Percentiles rank a stretch among this genome's conserved stretches.
These are phyloP conservation scores for Poecilus cupreus DNA, from an alignment of 2,888 invertebrate genomes.

Conservation along the genomic window DNA sequence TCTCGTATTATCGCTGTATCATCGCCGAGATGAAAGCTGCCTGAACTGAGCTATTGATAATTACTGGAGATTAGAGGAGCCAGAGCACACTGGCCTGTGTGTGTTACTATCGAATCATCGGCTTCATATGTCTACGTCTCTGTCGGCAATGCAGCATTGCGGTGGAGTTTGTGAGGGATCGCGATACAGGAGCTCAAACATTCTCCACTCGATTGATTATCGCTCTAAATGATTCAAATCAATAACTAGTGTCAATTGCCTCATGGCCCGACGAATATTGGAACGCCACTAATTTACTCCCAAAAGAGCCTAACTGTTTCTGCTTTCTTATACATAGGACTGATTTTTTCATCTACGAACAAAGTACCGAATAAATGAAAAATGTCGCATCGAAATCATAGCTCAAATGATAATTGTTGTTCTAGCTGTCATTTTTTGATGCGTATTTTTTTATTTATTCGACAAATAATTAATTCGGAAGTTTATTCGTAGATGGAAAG, in stretches of 20 bases:
- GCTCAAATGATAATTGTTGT: too few species aligned
- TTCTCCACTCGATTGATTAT: not conserved
- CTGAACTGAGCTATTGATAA: conserved; percentile 42
- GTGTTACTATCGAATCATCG: conserved; percentile 36
- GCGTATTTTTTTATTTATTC: too few species aligned
- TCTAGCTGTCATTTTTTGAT: too few species aligned
- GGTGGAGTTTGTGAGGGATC: not conserved
- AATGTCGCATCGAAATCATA: too few species aligned
- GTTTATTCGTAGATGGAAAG: too few species aligned
- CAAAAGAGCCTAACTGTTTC: too few species aligned
- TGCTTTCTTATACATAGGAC: too few species aligned
- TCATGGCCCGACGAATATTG: too few species aligned
- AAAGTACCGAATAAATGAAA: too few species aligned
- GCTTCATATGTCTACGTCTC: conserved; percentile 34
- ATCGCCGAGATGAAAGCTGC: conserved; percentile 44
- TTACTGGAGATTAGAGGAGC: conserved; percentile 40
- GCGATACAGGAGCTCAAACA: not conserved
- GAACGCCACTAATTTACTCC: too few species aligned
- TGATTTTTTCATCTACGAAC: too few species aligned
- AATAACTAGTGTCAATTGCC: conserved; percentile 3
- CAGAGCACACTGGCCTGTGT: not conserved
- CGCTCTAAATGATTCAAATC: conserved; percentile 18
- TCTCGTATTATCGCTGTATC: conserved; percentile 41
- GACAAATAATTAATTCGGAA: too few species aligned
- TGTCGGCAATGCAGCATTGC: not conserved